phyloP scores from a whole-genome alignment of 2,888 invertebrate genomes.

The Chromoteleia sp. region DNA sequence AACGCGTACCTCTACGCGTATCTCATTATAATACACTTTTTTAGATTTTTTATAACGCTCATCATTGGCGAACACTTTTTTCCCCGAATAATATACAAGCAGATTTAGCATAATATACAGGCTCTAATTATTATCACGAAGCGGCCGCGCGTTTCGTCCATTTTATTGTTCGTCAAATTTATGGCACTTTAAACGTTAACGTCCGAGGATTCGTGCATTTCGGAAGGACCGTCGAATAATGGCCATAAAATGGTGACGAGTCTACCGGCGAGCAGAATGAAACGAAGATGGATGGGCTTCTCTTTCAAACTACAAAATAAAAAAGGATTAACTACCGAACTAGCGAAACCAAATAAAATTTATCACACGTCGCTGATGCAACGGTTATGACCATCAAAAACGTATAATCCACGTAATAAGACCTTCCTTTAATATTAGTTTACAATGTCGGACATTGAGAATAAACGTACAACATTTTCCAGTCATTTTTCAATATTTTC shows the following conservation, averaged over 20 bases:
- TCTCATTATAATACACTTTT: slow-evolving; percentile 65
- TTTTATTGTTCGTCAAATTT: slow-evolving; percentile 69
- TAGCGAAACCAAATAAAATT: slow-evolving; percentile 66
- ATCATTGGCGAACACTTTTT: slow-evolving; percentile 46
- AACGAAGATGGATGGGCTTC: slow-evolving; percentile 66
- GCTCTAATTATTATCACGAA: slow-evolving; percentile 69
- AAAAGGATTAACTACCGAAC: slow-evolving; percentile 68
- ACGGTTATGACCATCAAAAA: slow-evolving; percentile 64
- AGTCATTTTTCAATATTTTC: slow-evolving; percentile 14
- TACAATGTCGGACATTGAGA: slow-evolving; percentile 23
- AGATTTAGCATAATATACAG: slow-evolving; percentile 68
- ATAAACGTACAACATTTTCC: slow-evolving; percentile 1
- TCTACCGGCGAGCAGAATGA: slow-evolving; percentile 57
- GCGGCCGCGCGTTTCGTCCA: slow-evolving; percentile 49
- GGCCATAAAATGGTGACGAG: slow-evolving; percentile 65
- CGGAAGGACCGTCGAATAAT: slow-evolving; percentile 70
- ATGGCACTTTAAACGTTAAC: slow-evolving; percentile 63
- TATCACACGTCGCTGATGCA: slow-evolving; percentile 56
- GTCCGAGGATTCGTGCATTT: slow-evolving; percentile 62
- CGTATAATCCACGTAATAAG: slow-evolving; percentile 61
- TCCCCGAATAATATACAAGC: slow-evolving; percentile 58
- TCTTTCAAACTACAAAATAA: slow-evolving; percentile 64
- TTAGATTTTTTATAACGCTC: slow-evolving; percentile 57
- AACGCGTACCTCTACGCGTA: slow-evolving; percentile 40
- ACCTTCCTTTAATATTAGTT: slow-evolving; percentile 41